These are phyloP conservation scores for Cavia porcellus DNA, from an alignment of 2,113 vertebrate species.

Conservation along the genomic window DNA sequence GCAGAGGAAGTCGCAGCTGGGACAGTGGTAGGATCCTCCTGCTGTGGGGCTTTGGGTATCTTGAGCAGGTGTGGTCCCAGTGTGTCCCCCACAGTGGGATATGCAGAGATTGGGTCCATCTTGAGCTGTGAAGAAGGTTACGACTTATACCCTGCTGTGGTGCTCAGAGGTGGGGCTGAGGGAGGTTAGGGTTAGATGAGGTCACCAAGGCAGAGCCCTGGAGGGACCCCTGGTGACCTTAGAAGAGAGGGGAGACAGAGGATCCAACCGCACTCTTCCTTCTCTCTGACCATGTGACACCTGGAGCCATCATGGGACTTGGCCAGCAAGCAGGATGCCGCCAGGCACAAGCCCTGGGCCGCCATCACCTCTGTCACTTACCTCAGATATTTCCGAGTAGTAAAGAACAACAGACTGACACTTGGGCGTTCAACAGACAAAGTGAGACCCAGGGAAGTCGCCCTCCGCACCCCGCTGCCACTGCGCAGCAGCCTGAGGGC, in stretches of 20 bases:
- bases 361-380: background rate
- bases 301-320: background rate
- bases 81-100: background rate
- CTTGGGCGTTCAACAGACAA: background rate
- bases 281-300: background rate
- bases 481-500: background rate
- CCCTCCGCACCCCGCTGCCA: no score
- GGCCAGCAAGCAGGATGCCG: background rate
- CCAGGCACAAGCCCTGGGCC: no score
- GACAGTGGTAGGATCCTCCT: background rate
- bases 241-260: background rate
- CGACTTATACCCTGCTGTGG: background rate
- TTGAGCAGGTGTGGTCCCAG: background rate
- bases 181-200: background rate
- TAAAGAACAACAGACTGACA: background rate
- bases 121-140: background rate
- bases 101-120: background rate
- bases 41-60: background rate
- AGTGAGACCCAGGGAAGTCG: background rate
- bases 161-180: background rate
- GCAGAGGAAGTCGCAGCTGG: background rate
- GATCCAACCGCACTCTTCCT: background rate
- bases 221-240: background rate
- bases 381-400: background rate
- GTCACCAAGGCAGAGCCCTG: background rate